These are phyloP conservation scores for Aix galericulata DNA, from an alignment of 2,113 vertebrate genomes.

Conservation along the genomic window DNA sequence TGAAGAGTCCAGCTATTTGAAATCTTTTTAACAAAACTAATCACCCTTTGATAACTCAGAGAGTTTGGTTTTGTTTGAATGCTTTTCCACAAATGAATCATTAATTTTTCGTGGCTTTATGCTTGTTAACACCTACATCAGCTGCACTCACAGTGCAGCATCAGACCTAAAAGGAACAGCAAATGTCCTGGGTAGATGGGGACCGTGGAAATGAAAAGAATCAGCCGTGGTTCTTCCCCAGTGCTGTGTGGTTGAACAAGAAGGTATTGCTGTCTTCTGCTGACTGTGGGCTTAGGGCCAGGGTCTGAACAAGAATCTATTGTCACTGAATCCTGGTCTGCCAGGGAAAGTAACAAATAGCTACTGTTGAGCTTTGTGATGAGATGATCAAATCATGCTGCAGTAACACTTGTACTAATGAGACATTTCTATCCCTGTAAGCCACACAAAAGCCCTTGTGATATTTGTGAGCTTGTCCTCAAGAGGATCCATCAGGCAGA, in stretches of 20 bases:
- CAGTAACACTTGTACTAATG: neutral
- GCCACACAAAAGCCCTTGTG: neutral
- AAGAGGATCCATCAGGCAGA: neutral
- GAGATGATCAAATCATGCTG: neutral
- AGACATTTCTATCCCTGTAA: neutral
- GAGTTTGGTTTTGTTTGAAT: neutral
- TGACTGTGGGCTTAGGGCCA: neutral
- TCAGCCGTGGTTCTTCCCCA: neutral
- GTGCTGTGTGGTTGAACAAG: neutral
- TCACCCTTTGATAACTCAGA: neutral
- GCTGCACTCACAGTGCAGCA: neutral
- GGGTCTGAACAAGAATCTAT: neutral
- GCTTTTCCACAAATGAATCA: neutral
- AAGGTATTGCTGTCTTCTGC: neutral
- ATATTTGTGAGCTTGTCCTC: neutral
- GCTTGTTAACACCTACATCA: neutral
- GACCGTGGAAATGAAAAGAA: neutral
- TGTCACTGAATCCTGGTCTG: neutral
- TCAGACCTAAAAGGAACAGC: neutral
- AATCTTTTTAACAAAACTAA: neutral
- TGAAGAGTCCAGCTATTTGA: neutral
- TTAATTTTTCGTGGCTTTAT: neutral
- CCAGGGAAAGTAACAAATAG: slow-evolving; percentile 9
- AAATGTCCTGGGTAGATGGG: neutral
- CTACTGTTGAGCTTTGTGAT: neutral